Evolutionary conservation across 2,888 invertebrate species (phyloP), one percentile per base, ranked within the genome.

Genomic region (Drosophila quinaria): DNA sequence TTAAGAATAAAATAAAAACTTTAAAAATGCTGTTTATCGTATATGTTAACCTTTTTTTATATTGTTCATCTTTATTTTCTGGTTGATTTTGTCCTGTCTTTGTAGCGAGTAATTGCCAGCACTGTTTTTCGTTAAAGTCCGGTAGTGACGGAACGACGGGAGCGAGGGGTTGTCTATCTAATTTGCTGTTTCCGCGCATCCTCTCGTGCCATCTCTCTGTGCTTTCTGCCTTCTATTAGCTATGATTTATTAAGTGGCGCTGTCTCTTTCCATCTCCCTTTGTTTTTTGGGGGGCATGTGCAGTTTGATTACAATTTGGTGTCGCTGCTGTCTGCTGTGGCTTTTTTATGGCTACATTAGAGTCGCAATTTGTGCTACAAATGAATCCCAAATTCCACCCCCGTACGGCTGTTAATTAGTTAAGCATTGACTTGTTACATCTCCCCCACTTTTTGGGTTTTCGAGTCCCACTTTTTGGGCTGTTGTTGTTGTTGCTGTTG

Each of bases 171-270:
- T 25, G 31, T 19, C 58, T 87, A 76, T 71, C 82, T 83, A 81
- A 81, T 82, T 80, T 80, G 77, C 54, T 55, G 41, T 66, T 50
- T 35, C 19, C 46, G 41, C 54, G 13, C 37, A 9, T 15, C n/a
- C 39, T 46, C 10, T 41, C 19, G 47, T 9, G 29, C 39, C 13
- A 4, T 19, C 56, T 31, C 29, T 42, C 42, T 17, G 5, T 13
- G 42, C 42, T 17, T n/a, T 44, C 50, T 10, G 51, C 13, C 58
- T 9, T 50, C 59, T 42, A 60, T 70, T 58, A 70, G 81, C 80
- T 71, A 90, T 90, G 87, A 90, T 87, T 87, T 90, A 88, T 88
- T 86, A 83, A 90, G 83, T 88, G 78, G 33, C 29, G 67, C 65
- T 63, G 83, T 68, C 80, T 61, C 51, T 77, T 69, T 54, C 66